These are phyloP conservation scores for Corythucha ciliata DNA, from an alignment of 2,888 invertebrate species.

Conservation along the genomic window DNA sequence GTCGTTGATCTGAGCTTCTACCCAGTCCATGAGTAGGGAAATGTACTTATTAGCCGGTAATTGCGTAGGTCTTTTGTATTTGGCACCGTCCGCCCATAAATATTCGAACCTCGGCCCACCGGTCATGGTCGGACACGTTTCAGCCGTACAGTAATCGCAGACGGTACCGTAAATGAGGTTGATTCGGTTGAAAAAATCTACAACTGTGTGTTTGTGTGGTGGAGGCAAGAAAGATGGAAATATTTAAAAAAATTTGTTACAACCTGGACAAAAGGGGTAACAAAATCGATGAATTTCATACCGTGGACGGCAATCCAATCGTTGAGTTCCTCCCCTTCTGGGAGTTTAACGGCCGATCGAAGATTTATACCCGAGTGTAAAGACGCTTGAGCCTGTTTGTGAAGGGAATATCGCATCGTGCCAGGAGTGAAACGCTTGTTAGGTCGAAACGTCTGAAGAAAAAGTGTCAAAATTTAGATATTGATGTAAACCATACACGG, in stretches of 20 bases:
- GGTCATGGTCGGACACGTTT: conserved; percentile 80
- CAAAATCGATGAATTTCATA: too few relatives aligned
- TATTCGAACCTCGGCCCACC: conserved; percentile 85
- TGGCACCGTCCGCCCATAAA: conserved; percentile 77
- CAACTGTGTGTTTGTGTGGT: conserved; percentile 70
- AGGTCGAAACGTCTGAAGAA: conserved; percentile 72
- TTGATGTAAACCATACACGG: too few relatives aligned
- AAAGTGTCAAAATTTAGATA: too few relatives aligned
- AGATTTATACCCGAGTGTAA: conserved; percentile 82
- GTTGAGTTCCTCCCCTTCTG: conserved; percentile 71
- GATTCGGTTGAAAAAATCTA: conserved; percentile 88
- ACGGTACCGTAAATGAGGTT: conserved; percentile 86
- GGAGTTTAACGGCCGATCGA: conserved; percentile 67
- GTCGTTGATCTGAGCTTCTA: conserved; percentile 81
- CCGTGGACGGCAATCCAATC: conserved; percentile 93
- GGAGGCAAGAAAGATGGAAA: too few relatives aligned
- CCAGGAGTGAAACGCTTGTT: conserved; percentile 81
- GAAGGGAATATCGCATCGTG: conserved; percentile 73
- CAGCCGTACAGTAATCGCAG: conserved; percentile 71
- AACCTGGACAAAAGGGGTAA: too few relatives aligned
- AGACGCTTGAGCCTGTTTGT: conserved; percentile 85
- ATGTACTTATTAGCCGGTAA: conserved; percentile 78
- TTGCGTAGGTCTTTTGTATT: conserved; percentile 65
- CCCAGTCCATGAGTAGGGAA: conserved; percentile 80
- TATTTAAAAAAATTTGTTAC: too few relatives aligned